Percentiles rank a stretch among this genome's conserved stretches.
Conservation (phyloP, 1,140 invertebrate genomes). For the Pissodes strobi region DNA sequence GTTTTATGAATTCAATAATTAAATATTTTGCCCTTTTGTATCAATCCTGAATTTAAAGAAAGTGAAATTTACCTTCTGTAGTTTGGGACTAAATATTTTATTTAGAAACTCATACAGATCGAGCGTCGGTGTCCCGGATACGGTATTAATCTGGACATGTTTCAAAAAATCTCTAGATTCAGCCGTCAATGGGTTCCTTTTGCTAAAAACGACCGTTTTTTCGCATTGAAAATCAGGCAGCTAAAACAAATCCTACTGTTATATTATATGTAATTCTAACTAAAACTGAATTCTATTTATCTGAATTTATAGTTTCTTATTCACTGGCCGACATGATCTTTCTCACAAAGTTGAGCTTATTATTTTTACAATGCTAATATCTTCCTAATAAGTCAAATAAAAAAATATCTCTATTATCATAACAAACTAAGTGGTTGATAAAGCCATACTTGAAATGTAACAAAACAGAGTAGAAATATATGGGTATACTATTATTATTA, state of each 20-base stretch:
- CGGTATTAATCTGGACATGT: conserved; percentile 39
- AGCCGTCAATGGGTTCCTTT: not conserved
- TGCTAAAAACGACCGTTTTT: conserved; percentile 21
- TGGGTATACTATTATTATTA: too few species aligned
- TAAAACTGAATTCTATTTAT: too few species aligned
- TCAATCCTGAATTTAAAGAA: not conserved
- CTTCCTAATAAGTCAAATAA: too few species aligned
- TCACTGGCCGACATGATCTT: too few species aligned
- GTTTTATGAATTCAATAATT: not conserved
- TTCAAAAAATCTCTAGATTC: conserved; percentile 18
- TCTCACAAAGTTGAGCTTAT: too few species aligned
- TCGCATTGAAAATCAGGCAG: conserved; percentile 3
- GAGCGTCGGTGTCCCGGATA: conserved; percentile 47
- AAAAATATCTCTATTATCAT: too few species aligned
- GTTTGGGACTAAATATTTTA: conserved; percentile 48
- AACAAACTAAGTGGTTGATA: too few species aligned
- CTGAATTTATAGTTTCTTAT: too few species aligned
- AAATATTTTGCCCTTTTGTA: not conserved
- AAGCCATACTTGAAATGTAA: too few species aligned
- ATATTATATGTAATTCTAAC: not conserved
- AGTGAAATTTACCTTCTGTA: conserved; percentile 37
- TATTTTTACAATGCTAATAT: too few species aligned
- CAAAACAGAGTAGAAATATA: too few species aligned
- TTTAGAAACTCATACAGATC: conserved; percentile 49
- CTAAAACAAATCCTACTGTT: conserved; percentile 10